phyloP scores from a whole-genome alignment of 2,113 vertebrate species.

The Pseudorectes ferrugineus region DNA sequence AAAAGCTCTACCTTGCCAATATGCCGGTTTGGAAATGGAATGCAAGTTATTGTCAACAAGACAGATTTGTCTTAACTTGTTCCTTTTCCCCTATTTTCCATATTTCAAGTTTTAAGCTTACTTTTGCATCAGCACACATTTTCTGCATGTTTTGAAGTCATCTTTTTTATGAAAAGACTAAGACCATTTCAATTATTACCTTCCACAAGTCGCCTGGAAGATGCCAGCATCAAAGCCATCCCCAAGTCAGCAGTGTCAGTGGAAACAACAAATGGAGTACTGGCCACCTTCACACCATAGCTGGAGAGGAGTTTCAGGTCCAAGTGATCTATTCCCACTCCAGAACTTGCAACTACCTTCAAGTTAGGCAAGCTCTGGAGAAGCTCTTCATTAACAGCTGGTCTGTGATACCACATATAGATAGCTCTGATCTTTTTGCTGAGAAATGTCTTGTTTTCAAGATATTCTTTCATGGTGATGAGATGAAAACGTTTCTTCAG shows the following conservation, averaged over 20 bases:
- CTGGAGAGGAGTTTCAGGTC: constrained; percentile 72
- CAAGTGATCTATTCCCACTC: constrained; percentile 79
- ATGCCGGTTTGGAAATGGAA: not conserved
- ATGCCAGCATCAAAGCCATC: constrained; percentile 78
- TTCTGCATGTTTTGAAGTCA: not conserved
- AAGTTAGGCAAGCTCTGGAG: constrained; percentile 71
- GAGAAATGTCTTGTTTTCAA: constrained; percentile 56
- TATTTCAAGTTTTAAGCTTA: not conserved
- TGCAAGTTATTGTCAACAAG: not conserved
- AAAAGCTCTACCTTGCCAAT: not conserved
- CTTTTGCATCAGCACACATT: not conserved
- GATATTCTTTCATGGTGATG: constrained; percentile 68
- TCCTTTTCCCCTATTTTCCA: not conserved
- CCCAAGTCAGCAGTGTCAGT: constrained; percentile 78
- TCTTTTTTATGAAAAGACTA: not conserved
- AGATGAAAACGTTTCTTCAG: constrained; percentile 73
- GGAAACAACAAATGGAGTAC: constrained; percentile 73
- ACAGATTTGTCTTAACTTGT: not conserved
- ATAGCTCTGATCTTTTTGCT: constrained; percentile 68
- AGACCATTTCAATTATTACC: constrained; percentile 51
- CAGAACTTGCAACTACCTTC: constrained; percentile 73
- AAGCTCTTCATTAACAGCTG: constrained; percentile 48
- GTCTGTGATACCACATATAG: constrained; percentile 65
- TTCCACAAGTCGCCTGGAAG: constrained; percentile 75
- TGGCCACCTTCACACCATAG: constrained; percentile 74